phyloP scores from a whole-genome alignment of 2,888 invertebrate species.

The Eilema sororculum region DNA sequence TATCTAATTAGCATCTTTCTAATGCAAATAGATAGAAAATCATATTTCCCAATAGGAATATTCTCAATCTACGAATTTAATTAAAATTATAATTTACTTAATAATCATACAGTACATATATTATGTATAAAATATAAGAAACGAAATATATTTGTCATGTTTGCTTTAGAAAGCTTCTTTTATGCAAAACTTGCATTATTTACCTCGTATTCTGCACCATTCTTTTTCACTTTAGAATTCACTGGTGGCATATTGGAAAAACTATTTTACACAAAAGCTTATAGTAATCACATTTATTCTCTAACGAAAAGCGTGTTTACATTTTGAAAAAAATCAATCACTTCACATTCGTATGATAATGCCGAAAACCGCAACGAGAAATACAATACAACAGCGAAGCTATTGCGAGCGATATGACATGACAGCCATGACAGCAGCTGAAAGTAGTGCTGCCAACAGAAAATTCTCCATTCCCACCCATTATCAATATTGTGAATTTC shows the following conservation, averaged over 20 bases:
- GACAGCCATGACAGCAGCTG: slow-evolving; percentile 27
- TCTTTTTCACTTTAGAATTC: slow-evolving; percentile 81
- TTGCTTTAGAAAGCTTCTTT: slow-evolving; percentile 10
- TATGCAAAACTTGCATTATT: slow-evolving; percentile 53
- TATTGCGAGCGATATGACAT: slow-evolving; percentile 34
- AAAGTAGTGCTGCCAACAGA: not conserved
- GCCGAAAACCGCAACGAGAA: slow-evolving; percentile 61
- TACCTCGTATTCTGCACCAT: slow-evolving; percentile 84
- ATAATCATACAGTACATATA: not conserved
- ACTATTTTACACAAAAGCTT: slow-evolving; percentile 25
- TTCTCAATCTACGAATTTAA: not conserved
- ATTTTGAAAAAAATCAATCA: slow-evolving; percentile 59
- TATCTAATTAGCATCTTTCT: slow-evolving; percentile 28
- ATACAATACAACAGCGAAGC: slow-evolving; percentile 48
- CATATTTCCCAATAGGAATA: slow-evolving; percentile 18
- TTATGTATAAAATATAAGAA: not conserved
- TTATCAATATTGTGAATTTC: too few relatives aligned
- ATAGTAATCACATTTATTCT: slow-evolving; percentile 36
- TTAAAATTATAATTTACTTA: not conserved
- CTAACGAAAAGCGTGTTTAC: slow-evolving; percentile 49
- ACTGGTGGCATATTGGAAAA: slow-evolving; percentile 77
- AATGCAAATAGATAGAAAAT: slow-evolving; percentile 41
- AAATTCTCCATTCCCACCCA: too few relatives aligned
- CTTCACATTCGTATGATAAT: slow-evolving; percentile 57
- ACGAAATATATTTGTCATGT: not conserved